These are phyloP conservation scores for Dysidea cf. avara DNA, from an alignment of 37 sponge, comb jelly and placozoan species.

Conservation along the genomic window DNA sequence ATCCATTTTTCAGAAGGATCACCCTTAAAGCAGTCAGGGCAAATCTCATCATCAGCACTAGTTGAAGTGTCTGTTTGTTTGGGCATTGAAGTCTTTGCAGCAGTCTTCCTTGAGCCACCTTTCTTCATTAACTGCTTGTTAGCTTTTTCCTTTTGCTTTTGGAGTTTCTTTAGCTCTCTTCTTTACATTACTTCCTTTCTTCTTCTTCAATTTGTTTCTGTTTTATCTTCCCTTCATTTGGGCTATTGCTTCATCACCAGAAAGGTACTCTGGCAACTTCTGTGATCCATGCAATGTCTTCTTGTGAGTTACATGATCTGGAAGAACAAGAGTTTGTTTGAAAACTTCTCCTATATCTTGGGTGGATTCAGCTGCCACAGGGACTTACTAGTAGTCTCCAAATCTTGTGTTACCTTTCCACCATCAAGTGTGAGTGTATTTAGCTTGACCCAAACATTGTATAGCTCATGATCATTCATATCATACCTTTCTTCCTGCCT, in stretches of 20 bases:
- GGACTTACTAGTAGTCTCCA: too few relatives aligned
- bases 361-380: background rate
- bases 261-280: slow-evolving; percentile 12
- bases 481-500: slow-evolving; percentile 34
- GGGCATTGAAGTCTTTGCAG: too few relatives aligned
- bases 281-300: background rate
- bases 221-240: slow-evolving; percentile 6
- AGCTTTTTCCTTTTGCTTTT: too few relatives aligned
- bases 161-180: background rate
- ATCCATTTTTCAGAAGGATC: background rate
- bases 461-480: slow-evolving; percentile 19
- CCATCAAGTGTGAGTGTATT: slow-evolving; percentile 5
- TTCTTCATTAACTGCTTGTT: background rate
- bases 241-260: background rate
- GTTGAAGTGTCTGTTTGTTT: too few relatives aligned
- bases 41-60: background rate
- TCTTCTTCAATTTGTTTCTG: background rate
- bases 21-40: background rate
- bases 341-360: background rate
- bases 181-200: background rate
- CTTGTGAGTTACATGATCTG: background rate
- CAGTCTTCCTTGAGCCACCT: too few relatives aligned
- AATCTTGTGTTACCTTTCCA: too few relatives aligned
- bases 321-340: slow-evolving; percentile 1
- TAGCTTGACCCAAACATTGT: slow-evolving; percentile 24